Evolutionary conservation across 2,888 invertebrate genomes (phyloP).

Genomic region (Dryomyza anilis): DNA sequence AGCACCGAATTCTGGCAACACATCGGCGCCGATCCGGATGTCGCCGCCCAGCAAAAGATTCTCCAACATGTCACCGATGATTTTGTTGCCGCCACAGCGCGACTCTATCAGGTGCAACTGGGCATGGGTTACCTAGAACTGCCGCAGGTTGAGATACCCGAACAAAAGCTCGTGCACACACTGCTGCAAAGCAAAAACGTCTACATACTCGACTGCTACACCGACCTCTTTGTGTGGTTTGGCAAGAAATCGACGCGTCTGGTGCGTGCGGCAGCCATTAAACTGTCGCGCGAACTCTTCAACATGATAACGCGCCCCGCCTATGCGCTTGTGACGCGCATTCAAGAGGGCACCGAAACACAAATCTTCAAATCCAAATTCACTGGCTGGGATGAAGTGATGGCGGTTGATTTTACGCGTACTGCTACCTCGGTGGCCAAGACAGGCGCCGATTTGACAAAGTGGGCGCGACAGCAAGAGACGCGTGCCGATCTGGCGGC

Average conservation of each 20-base stretch:
- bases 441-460: constrained; percentile 93
- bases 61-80: constrained; percentile 53
- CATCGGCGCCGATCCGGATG: constrained; percentile 63
- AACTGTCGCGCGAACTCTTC: constrained; percentile 94
- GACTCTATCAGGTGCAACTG: constrained; percentile 91
- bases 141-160: constrained; percentile 86
- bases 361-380: constrained; percentile 98
- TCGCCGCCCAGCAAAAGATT: constrained; percentile 60
- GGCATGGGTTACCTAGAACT: constrained; percentile 99
- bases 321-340: constrained; percentile 85
- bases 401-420: constrained; percentile 97
- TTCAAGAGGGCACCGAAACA: constrained; percentile 90
- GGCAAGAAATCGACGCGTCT: constrained; percentile 96
- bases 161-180: constrained; percentile 75
- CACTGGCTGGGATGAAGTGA: constrained; percentile 97
- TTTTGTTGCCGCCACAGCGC: constrained; percentile 64
- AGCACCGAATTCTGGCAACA: constrained; percentile 82
- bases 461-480: constrained; percentile 88
- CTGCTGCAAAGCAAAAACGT: constrained; percentile 89
- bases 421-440: constrained; percentile 96
- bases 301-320: constrained; percentile 90
- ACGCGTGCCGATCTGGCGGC: constrained; percentile 94
- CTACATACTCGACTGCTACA: constrained; percentile 92
- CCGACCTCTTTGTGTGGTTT: constrained; percentile 97
- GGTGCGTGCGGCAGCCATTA: constrained; percentile 93